Percentiles rank a stretch among this genome's conserved stretches.
These are phyloP conservation scores for Nothobranchius furzeri DNA, from an alignment of 2,113 vertebrate genomes.

Conservation along the genomic window DNA sequence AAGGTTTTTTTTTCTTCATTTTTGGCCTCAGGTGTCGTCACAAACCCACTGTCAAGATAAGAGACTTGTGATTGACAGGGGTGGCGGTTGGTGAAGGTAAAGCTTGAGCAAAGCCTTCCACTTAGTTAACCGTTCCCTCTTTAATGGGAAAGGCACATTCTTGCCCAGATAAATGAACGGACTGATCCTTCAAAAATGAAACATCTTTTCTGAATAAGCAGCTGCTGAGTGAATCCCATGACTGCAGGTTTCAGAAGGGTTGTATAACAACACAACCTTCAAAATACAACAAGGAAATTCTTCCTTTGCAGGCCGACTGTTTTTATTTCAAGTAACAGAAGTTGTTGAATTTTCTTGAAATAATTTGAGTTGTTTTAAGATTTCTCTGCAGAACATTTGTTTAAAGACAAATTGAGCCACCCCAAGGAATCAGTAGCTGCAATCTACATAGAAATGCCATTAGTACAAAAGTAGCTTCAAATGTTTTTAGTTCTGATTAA, in stretches of 20 bases:
- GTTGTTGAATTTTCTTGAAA: not conserved
- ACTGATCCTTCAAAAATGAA: conserved; percentile 1
- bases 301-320: not conserved
- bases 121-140: conserved; percentile 21
- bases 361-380: not conserved
- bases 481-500: not conserved
- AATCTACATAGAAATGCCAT: too few relatives aligned
- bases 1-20: not conserved
- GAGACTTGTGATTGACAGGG: conserved; percentile 19
- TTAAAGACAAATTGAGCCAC: too few relatives aligned
- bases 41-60: conserved; percentile 24
- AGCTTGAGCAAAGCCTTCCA: conserved; percentile 5
- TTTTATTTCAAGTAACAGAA: not conserved
- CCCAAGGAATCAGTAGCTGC: not conserved
- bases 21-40: conserved; percentile 17
- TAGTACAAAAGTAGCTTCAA: not conserved
- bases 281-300: not conserved
- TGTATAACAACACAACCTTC: not conserved
- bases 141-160: conserved; percentile 28
- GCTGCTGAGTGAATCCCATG: conserved; percentile 30
- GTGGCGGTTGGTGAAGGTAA: conserved; percentile 15
- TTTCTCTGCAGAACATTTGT: too few relatives aligned
- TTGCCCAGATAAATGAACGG: conserved; percentile 13
- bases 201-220: conserved; percentile 26
- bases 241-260: conserved; percentile 9